phyloP scores from a whole-genome alignment of 2,113 vertebrate genomes.

The Vulpes ferrilata region DNA sequence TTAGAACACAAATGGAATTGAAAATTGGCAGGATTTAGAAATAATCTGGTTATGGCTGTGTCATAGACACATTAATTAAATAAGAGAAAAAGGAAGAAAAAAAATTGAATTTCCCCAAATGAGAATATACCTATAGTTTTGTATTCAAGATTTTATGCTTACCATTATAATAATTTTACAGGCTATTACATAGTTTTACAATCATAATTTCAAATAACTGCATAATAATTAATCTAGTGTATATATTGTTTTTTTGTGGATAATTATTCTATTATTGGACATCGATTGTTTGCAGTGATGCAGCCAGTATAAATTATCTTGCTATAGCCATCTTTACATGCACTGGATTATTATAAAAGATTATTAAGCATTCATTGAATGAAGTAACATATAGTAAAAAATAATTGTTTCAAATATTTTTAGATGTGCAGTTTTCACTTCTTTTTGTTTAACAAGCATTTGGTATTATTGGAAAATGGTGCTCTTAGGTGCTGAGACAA shows the following conservation, averaged over 20 bases:
- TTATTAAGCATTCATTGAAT: background rate
- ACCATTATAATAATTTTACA: background rate
- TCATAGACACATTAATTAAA: conserved; percentile 19
- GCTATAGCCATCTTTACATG: background rate
- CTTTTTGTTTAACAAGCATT: background rate
- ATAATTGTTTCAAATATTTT: background rate
- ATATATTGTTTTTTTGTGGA: background rate
- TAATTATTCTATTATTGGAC: background rate
- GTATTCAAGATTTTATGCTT: background rate
- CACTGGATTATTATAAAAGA: background rate
- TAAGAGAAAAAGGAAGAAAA: background rate
- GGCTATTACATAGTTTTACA: background rate
- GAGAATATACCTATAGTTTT: background rate
- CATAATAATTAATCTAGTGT: background rate
- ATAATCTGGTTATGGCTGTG: background rate
- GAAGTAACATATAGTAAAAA: background rate
- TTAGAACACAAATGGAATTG: background rate
- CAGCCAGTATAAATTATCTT: background rate
- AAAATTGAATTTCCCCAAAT: background rate
- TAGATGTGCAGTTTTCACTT: background rate
- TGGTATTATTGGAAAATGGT: fast-evolving
- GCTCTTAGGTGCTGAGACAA: background rate
- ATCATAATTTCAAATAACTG: background rate
- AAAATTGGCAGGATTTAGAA: background rate
- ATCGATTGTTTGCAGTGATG: background rate